Conservation (phyloP, 2,888 invertebrate genomes). For the Ferdinandea cuprea region DNA sequence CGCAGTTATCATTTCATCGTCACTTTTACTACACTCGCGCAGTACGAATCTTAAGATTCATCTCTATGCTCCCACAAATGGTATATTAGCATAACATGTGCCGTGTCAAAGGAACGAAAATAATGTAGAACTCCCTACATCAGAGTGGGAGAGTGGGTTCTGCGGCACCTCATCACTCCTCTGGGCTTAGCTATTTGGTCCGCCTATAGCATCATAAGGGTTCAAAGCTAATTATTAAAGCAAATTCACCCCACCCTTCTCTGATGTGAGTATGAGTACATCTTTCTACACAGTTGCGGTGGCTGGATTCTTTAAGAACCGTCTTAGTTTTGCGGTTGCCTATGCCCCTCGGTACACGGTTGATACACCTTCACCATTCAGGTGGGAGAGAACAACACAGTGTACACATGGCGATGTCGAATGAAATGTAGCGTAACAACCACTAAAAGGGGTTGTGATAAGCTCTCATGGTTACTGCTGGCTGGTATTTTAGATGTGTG, state of each 20-base stretch:
- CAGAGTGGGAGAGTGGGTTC: constrained; percentile 35
- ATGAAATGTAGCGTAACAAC: constrained; percentile 58
- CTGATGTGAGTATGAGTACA: constrained; percentile 1
- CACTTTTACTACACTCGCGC: constrained; percentile 58
- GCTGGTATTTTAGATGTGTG: constrained; percentile 4
- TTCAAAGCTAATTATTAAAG: constrained; percentile 69
- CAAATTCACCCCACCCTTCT: constrained; percentile 45
- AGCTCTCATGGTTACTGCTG: constrained; percentile 48
- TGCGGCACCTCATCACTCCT: constrained; percentile 30
- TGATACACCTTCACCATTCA: constrained; percentile 30
- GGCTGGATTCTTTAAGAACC: constrained; percentile 38
- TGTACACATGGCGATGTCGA: constrained; percentile 40
- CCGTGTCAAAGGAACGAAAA: constrained; percentile 38
- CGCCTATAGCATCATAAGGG: constrained; percentile 37
- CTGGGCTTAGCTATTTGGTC: constrained; percentile 51
- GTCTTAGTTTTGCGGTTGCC: constrained; percentile 67
- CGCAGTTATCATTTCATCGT: constrained; percentile 73
- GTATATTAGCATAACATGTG: constrained; percentile 66
- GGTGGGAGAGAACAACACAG: constrained; percentile 58
- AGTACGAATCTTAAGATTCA: constrained; percentile 43
- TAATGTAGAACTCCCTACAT: constrained; percentile 15
- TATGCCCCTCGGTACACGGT: constrained; percentile 17
- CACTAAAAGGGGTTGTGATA: constrained; percentile 60
- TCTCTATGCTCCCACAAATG: constrained; percentile 40
- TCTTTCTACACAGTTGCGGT: constrained; percentile 21